Base-by-base conservation (phyloP, 2,888 invertebrate species). In the Metalampra italica region DNA sequence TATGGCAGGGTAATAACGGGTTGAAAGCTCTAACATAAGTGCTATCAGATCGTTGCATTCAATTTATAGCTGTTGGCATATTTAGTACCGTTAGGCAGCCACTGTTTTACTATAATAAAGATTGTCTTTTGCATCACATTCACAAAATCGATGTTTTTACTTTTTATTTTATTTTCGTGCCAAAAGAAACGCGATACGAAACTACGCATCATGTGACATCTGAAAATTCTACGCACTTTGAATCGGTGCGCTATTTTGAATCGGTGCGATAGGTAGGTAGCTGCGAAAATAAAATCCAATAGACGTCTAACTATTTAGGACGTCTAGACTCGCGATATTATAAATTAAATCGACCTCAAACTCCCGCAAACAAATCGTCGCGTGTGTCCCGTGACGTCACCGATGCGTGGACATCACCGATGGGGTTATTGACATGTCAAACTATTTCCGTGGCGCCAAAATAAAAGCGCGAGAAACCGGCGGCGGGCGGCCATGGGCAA, bases 361-460 rank as follows among this genome's bases (percentile, higher is more conserved):
- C 68, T 74, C 78, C 78, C 66, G 68, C 66, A 60, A 58, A 65
- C 63, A 71, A 74, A 74, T 74, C 76, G 66, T 63, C 70, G 73
- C 73, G 74, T 75, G 72, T 69, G 80, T 82, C 82, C 80, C 65
- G 71, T 82, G 85, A 82, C 83, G 83, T 83, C 82, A 80, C 61
- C 30, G 52, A 59, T 73, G 80, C 78, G 82, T 82, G 85, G 84
- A 75, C 86, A 84, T 76, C 71, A 74, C 71, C 66, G 75, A 82
- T 79, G 84, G 68, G 88, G 86, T 88, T 83, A 88, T 87, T 87
- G 88, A 89, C 88, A 83, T 78, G 75, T 78, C 78, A 78, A 81
- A 87, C 86, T 89, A 89, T 87, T 87, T 85, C 76, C 76, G 84
- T 71, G 78, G 80, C 82, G 84, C 83, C 79, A 85, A 88, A 86